Evolutionary conservation across 1,140 invertebrate species (phyloP), one percentile per base, ranked within the genome.

Genomic region (Nomia melanderi): DNA sequence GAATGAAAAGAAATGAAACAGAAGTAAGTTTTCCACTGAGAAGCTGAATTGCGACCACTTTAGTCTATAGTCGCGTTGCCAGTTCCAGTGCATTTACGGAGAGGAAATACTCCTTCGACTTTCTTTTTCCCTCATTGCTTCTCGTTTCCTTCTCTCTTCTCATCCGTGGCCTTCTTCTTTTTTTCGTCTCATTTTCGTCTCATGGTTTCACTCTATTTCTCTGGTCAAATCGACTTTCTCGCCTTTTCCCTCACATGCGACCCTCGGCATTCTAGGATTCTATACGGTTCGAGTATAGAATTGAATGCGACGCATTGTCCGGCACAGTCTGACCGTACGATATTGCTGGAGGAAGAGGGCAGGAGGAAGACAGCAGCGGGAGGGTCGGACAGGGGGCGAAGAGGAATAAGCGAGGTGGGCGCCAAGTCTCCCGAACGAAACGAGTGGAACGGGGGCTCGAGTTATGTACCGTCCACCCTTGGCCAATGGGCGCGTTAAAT

Each of bases 241-340:
- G 47, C 53, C 57, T 41, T 23, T 65, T n/a, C 44, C 66, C n/a
- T 70, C 70, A 31, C 67, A 63, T n/a, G n/a, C 78, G 69, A 71
- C 57, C 72, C 64, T 41, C 41, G 39, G 67, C 56, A 56, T 39
- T n/a, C 62, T 39, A 72, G 74, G 47, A 77, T 81, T 50, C 66
- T 72, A 74, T 57, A 73, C 64, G 63, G 39, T 54, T 65, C 60
- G 78, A 56, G 74, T 77, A 77, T 76, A 84, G 86, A 88, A 90
- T 90, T 87, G 88, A 90, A 90, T 88, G 85, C 86, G 80, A 67
- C 67, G 86, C 87, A 88, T 89, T 88, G 88, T 89, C 86, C 86
- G 78, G 78, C 83, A 82, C 83, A 89, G 84, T 84, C 85, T 88
- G 87, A 87, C 89, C 89, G 85, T 86, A 83, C 82, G 85, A 90